Evolutionary conservation across 2,797 vertebrate species (phyloP), one percentile per base, ranked within the genome.

Genomic region (Chaunax sp.): DNA sequence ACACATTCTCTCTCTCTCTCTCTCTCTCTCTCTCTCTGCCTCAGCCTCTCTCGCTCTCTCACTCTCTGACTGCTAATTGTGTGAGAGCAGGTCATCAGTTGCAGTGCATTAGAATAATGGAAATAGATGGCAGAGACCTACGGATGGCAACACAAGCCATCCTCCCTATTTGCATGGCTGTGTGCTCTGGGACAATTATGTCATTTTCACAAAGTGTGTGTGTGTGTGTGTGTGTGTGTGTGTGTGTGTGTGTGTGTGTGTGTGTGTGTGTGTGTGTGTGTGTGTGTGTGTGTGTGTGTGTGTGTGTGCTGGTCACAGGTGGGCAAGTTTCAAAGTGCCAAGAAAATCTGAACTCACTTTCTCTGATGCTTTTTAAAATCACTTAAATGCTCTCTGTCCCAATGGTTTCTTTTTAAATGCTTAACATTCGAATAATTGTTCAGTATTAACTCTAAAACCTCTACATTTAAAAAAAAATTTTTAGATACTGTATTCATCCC

Each of bases 21-120:
- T 26, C 59, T 53, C 38, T 33, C 60, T 49, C 55, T 67, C 52
- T 46, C 47, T 41, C 45, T 37, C 54, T n/a, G 47, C 55, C 22
- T 54, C 20, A 1, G 7, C 10, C 19, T 13, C 41, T 71, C 28
- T 46, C 45, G 50, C 73, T 55, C 60, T 73, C 64, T 37, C 61
- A 11, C 38, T 16, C 38, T 2, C 71, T 83, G 66, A 61, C 72
- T 87, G 88, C 84, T 90, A 91, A 90, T 91, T 90, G 86, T 88
- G 79, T 79, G 88, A 89, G 87, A 87, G 80, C 87, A 80, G 90
- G 90, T 92, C 89, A 89, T 90, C 90, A 89, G 90, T 81, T 82
- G 88, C 83, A 89, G 88, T 87, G 81, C 90, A 92, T 92, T 92
- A 91, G 85, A 92, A 92, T 92, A 91, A 92, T 92, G 89, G 89